Percentiles rank a stretch among this genome's conserved stretches.
Conservation (phyloP, 2,113 vertebrate genomes). For the Melanerpes formicivorus region DNA sequence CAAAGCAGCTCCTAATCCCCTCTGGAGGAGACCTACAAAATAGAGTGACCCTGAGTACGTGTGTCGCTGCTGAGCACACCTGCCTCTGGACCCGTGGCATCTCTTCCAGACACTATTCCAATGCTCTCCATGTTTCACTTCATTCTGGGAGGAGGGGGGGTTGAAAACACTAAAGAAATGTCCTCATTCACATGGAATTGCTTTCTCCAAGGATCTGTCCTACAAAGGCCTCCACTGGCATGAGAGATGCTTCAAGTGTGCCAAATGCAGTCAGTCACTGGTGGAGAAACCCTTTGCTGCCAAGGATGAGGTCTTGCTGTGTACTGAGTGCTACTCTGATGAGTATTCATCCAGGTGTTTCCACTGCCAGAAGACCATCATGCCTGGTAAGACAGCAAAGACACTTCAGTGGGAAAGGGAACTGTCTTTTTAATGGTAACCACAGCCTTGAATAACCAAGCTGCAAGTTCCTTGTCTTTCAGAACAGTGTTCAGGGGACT, state of each 20-base stretch:
- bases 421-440: not conserved
- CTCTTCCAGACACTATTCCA: not conserved
- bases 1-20: not conserved
- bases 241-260: conserved; percentile 80
- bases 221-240: conserved; percentile 85
- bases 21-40: not conserved
- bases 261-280: conserved; percentile 75
- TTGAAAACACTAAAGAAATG: not conserved
- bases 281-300: conserved; percentile 83
- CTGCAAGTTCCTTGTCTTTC: not conserved
- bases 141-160: not conserved
- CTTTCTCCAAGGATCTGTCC: conserved; percentile 77
- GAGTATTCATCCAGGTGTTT: conserved; percentile 83
- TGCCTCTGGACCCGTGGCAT: not conserved
- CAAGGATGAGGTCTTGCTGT: conserved; percentile 81
- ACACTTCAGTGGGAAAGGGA: not conserved
- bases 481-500: not conserved
- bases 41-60: not conserved
- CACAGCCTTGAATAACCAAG: not conserved
- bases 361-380: conserved; percentile 82
- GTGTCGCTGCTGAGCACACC: not conserved
- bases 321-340: conserved; percentile 80
- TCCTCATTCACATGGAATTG: conserved; percentile 38
- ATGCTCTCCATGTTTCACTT: not conserved
- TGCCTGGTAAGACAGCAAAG: conserved; percentile 78